These are phyloP conservation scores for Lonchura striata DNA, from an alignment of 2,113 vertebrate species.

Conservation along the genomic window DNA sequence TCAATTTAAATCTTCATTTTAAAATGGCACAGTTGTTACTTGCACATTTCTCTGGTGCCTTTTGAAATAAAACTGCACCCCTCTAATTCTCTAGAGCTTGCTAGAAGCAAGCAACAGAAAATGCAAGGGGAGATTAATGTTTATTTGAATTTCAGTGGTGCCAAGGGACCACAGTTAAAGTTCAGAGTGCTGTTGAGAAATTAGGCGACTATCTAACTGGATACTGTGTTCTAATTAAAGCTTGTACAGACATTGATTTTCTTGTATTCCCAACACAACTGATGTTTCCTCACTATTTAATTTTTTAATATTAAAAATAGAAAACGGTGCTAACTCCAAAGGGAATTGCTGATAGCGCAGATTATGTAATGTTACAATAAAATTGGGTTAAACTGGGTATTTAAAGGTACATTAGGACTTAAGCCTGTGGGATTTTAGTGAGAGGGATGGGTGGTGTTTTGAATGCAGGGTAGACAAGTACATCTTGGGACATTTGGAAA, in stretches of 20 bases:
- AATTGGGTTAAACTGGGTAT: background rate
- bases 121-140: background rate
- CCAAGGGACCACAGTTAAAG: background rate
- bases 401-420: background rate
- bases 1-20: background rate
- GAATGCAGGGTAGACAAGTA: background rate
- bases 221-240: constrained; percentile 30
- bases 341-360: background rate
- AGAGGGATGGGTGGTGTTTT: background rate
- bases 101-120: background rate
- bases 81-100: background rate
- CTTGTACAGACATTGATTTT: background rate
- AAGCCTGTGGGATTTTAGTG: background rate
- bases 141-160: background rate
- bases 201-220: background rate
- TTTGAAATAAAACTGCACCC: background rate
- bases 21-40: background rate
- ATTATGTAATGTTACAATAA: background rate
- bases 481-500: background rate
- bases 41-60: background rate
- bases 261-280: constrained; percentile 22
- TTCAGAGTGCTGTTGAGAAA: background rate
- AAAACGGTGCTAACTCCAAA: constrained; percentile 20
- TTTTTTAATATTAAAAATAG: constrained; percentile 10
- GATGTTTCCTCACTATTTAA: background rate